Conservation (phyloP, 2,797 vertebrate genomes). For the Momotus momota region DNA sequence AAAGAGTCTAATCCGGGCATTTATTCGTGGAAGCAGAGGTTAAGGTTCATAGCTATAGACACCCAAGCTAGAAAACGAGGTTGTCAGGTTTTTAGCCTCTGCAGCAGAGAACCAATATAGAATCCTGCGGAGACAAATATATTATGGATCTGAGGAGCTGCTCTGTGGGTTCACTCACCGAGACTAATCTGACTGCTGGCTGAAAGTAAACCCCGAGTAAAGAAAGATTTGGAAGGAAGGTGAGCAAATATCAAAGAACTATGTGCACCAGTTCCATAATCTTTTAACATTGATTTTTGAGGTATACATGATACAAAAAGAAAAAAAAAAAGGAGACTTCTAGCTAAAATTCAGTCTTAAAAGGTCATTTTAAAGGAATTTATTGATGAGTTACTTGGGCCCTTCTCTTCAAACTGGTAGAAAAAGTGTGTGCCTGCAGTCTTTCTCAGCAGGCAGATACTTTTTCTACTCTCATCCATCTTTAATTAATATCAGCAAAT, state of each 20-base stretch:
- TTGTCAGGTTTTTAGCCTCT: background rate
- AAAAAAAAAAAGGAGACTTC: background rate
- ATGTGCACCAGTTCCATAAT: background rate
- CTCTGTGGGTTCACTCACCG: background rate
- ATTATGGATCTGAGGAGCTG: background rate
- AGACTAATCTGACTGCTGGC: background rate
- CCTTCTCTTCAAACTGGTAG: background rate
- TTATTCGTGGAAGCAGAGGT: background rate
- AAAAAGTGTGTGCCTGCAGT: background rate
- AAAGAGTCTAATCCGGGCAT: background rate
- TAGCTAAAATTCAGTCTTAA: background rate
- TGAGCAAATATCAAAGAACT: constrained; percentile 10
- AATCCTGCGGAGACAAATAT: background rate
- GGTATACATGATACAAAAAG: background rate
- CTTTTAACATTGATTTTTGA: background rate
- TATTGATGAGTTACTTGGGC: background rate
- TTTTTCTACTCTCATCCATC: background rate
- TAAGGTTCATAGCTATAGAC: background rate
- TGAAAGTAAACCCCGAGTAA: background rate
- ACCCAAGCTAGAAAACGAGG: background rate
- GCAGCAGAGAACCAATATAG: background rate
- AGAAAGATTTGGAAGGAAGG: background rate
- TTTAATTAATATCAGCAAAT: background rate
- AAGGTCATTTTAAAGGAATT: background rate
- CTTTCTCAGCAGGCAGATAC: background rate